A percentile compares a stretch with the other conserved stretches of the same genome.
Conservation (phyloP, 2,888 invertebrate species). For the Coenonympha arcania region DNA sequence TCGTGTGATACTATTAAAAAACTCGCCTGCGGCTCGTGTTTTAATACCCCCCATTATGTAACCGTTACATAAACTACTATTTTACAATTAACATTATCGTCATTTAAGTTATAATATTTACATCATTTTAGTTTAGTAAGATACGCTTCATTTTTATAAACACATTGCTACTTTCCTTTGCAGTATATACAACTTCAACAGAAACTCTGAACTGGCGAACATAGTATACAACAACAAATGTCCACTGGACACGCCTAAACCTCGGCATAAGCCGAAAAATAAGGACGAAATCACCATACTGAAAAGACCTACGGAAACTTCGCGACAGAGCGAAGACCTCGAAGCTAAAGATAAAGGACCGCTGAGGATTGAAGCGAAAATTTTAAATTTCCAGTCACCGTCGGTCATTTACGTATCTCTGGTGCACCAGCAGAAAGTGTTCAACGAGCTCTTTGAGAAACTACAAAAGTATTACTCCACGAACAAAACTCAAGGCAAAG, state of each 20-base stretch:
- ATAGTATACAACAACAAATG: constrained; percentile 44
- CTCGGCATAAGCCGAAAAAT: constrained; percentile 24
- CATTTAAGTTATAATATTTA: too few relatives aligned
- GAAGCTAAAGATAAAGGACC: constrained; percentile 66
- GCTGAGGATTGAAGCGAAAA: constrained; percentile 61
- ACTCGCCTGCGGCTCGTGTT: too few relatives aligned
- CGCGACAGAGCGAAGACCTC: constrained; percentile 42
- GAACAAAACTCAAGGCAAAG: constrained; percentile 35
- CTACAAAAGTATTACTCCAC: constrained; percentile 72
- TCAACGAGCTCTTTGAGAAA: constrained; percentile 60
- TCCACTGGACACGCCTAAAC: constrained; percentile 34
- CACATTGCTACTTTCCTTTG: too few relatives aligned
- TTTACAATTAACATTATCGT: too few relatives aligned
- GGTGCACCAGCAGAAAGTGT: constrained; percentile 56
- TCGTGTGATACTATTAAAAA: too few relatives aligned
- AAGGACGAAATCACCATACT: constrained; percentile 35
- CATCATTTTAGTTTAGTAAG: too few relatives aligned
- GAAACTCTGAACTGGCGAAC: constrained; percentile 37
- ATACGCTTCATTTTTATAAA: too few relatives aligned
- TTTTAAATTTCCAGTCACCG: constrained; percentile 71
- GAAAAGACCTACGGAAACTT: constrained; percentile 31
- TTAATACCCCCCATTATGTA: too few relatives aligned
- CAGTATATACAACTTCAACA: constrained; percentile 52
- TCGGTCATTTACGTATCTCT: constrained; percentile 76
- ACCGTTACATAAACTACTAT: too few relatives aligned